A percentile compares a stretch with the other conserved stretches of the same genome.
Evolutionary conservation across 2,113 vertebrate species (phyloP).

Genomic region (Callorhinus ursinus): DNA sequence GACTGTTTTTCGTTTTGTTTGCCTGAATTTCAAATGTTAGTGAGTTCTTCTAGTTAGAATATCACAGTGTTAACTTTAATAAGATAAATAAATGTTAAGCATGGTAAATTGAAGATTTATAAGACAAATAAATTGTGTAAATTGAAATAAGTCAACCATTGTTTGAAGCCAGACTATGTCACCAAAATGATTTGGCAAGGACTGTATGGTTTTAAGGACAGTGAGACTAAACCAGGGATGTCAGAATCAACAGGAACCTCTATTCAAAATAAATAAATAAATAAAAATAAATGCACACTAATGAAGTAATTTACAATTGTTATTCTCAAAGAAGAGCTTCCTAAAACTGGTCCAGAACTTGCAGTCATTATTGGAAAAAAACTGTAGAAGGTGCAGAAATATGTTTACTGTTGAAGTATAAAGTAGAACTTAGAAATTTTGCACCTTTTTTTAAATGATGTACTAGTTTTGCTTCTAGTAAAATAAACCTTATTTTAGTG

Average conservation of each 20-base stretch:
- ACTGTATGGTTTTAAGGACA: background rate
- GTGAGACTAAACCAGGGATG: accelerated
- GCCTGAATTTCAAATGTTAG: constrained; percentile 52
- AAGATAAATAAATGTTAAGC: background rate
- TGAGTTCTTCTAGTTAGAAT: constrained; percentile 61
- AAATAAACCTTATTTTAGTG: constrained; percentile 65
- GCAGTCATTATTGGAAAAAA: constrained; percentile 8
- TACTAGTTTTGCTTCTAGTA: constrained; percentile 38
- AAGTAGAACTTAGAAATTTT: background rate
- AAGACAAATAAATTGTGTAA: background rate
- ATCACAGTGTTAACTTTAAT: background rate
- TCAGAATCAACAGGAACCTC: background rate
- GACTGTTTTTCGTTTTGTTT: constrained; percentile 63
- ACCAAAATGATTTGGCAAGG: background rate
- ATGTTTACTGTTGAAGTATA: background rate
- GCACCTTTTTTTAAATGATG: constrained; percentile 6
- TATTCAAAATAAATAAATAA: background rate
- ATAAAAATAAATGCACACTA: background rate
- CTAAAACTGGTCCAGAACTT: background rate
- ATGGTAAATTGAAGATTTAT: background rate
- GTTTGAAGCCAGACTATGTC: background rate
- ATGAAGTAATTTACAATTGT: background rate
- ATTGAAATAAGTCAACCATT: background rate
- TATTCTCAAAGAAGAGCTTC: background rate
- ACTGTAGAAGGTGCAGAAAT: constrained; percentile 33